Percentiles rank a stretch among this genome's conserved stretches.
Evolutionary conservation across 2,797 vertebrate genomes (phyloP).

Genomic region (Chromis chromis): DNA sequence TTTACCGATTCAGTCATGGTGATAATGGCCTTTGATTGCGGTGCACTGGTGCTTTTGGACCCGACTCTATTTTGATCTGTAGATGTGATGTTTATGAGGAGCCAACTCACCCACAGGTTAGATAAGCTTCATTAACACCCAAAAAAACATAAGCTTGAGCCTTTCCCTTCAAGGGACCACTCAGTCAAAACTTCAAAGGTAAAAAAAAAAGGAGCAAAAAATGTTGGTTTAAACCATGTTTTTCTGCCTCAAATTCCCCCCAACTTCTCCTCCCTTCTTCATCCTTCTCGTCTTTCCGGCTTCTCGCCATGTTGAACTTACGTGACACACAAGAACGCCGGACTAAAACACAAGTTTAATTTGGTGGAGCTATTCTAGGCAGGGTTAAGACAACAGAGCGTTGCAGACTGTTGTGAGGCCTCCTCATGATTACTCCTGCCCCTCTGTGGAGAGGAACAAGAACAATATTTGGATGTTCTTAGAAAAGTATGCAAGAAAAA

Average conservation of each 20-base stretch:
- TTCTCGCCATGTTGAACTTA: slow-evolving; percentile 28
- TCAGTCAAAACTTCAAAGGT: slow-evolving; percentile 23
- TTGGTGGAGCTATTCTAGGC: slow-evolving; percentile 70
- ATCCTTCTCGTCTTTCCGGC: slow-evolving; percentile 1
- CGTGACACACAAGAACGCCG: slow-evolving; percentile 22
- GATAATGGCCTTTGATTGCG: too few species aligned
- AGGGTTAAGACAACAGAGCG: slow-evolving; percentile 75
- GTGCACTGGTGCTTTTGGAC: slow-evolving; percentile 9
- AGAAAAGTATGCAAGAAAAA: slow-evolving; percentile 16
- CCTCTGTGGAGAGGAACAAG: slow-evolving; percentile 6
- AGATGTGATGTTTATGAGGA: slow-evolving; percentile 22
- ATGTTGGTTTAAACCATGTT: background rate
- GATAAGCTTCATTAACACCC: slow-evolving; percentile 46
- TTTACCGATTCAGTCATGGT: too few species aligned
- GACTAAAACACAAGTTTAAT: slow-evolving; percentile 65
- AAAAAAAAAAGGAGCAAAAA: slow-evolving; percentile 1
- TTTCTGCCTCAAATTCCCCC: background rate
- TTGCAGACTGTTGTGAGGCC: slow-evolving; percentile 10
- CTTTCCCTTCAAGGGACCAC: slow-evolving; percentile 10
- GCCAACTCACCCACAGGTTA: slow-evolving; percentile 43
- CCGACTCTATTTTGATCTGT: background rate
- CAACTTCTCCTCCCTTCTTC: slow-evolving; percentile 1
- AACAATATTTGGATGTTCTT: slow-evolving; percentile 61
- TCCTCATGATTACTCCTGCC: slow-evolving; percentile 13
- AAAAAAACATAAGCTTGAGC: slow-evolving; percentile 6